Percentiles rank a stretch among this genome's conserved stretches.
Evolutionary conservation across 2,113 vertebrate genomes (phyloP).

Genomic region (Nerophis ophidion): DNA sequence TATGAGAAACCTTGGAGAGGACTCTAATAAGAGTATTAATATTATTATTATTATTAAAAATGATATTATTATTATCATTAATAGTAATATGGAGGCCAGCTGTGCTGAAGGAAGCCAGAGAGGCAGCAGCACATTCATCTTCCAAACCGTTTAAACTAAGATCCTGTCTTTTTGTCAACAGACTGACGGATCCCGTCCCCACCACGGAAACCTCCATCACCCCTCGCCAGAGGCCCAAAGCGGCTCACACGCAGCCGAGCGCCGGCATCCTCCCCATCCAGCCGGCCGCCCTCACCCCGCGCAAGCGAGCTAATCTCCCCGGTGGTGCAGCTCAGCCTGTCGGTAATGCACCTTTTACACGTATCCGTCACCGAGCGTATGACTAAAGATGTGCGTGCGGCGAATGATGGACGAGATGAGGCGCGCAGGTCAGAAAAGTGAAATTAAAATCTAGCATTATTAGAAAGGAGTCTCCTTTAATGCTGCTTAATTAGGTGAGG

Average conservation of each 20-base stretch:
- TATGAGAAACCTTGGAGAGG: too few species aligned
- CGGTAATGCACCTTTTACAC: slow-evolving; percentile 64
- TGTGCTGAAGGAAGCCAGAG: too few species aligned
- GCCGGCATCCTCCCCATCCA: slow-evolving; percentile 93
- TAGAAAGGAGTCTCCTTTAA: slow-evolving; percentile 11
- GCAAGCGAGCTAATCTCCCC: slow-evolving; percentile 84
- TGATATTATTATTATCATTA: too few species aligned
- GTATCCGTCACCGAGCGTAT: slow-evolving; percentile 4
- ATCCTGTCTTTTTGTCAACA: slow-evolving; percentile 44
- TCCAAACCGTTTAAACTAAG: slow-evolving; percentile 27
- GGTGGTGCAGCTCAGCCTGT: slow-evolving; percentile 70
- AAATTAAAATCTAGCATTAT: slow-evolving; percentile 29
- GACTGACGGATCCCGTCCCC: slow-evolving; percentile 93
- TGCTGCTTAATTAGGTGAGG: neutral
- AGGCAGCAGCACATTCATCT: too few species aligned
- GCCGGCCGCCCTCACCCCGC: slow-evolving; percentile 88
- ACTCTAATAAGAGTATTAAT: too few species aligned
- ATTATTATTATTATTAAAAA: too few species aligned
- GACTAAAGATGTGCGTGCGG: slow-evolving; percentile 11
- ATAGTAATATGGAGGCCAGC: too few species aligned
- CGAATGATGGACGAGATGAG: slow-evolving; percentile 16
- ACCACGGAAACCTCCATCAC: slow-evolving; percentile 97
- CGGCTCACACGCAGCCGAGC: slow-evolving; percentile 88
- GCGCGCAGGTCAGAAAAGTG: slow-evolving; percentile 10
- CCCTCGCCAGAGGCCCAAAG: slow-evolving; percentile 94